phyloP scores from a whole-genome alignment of 1,140 invertebrate genomes.

The Calosoma granatense region DNA sequence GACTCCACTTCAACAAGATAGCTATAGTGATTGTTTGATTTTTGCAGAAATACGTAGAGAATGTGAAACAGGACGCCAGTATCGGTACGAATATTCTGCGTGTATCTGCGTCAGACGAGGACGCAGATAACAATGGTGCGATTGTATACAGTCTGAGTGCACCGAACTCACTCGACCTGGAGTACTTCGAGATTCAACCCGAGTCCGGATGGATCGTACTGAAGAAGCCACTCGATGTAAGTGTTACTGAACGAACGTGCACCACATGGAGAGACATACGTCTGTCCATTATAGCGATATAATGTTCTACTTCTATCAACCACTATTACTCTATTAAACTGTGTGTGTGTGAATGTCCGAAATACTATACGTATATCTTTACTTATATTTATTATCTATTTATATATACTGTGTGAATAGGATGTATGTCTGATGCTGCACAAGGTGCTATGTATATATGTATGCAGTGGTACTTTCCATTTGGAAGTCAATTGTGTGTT shows the following conservation, averaged over 20 bases:
- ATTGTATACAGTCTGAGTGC: slow-evolving; percentile 84
- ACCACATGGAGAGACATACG: too few relatives aligned
- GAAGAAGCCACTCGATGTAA: slow-evolving; percentile 90
- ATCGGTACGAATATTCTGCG: slow-evolving; percentile 89
- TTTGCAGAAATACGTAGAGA: slow-evolving; percentile 90
- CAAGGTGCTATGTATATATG: too few relatives aligned
- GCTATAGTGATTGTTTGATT: slow-evolving; percentile 12
- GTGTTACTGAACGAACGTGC: too few relatives aligned
- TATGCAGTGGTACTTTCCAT: too few relatives aligned
- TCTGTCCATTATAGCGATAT: neutral
- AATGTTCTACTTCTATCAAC: too few relatives aligned
- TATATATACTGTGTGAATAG: neutral
- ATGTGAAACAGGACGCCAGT: slow-evolving; percentile 93
- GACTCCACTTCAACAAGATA: too few relatives aligned
- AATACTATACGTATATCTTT: too few relatives aligned
- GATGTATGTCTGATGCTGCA: neutral
- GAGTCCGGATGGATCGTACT: slow-evolving; percentile 93
- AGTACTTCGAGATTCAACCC: slow-evolving; percentile 92
- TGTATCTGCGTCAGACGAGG: slow-evolving; percentile 89
- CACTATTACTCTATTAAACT: too few relatives aligned
- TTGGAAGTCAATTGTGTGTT: too few relatives aligned
- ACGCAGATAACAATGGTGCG: slow-evolving; percentile 92
- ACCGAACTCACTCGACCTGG: slow-evolving; percentile 72
- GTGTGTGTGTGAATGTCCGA: too few relatives aligned
- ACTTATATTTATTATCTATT: too few relatives aligned